A percentile compares a stretch with the other conserved stretches of the same genome.
These are phyloP conservation scores for Solenopsis fugax DNA, from an alignment of 1,140 invertebrate genomes.

Conservation along the genomic window DNA sequence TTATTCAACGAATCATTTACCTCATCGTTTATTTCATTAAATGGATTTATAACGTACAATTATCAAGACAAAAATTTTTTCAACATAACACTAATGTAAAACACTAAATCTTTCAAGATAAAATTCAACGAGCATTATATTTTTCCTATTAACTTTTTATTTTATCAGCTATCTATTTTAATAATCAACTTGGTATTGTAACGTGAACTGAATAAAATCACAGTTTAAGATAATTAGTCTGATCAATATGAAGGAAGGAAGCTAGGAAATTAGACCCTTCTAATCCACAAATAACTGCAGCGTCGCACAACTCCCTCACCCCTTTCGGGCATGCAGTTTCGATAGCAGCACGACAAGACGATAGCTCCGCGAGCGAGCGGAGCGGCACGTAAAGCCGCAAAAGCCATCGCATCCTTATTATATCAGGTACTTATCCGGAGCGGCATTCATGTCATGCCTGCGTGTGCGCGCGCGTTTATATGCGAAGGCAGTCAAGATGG, in stretches of 20 bases:
- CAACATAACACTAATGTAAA: background rate
- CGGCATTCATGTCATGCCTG: conserved; percentile 69
- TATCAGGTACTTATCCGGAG: conserved; percentile 67
- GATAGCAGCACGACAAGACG: conserved; percentile 55
- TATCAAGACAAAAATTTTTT: background rate
- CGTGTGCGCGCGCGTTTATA: conserved; percentile 64
- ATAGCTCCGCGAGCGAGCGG: conserved; percentile 45
- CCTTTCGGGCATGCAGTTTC: conserved; percentile 42
- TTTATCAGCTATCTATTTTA: background rate
- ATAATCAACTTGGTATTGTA: background rate
- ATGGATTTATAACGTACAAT: background rate
- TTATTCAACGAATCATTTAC: background rate
- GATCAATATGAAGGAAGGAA: background rate
- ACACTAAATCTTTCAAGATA: background rate
- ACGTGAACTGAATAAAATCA: conserved; percentile 11
- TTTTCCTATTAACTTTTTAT: background rate
- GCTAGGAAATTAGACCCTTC: background rate
- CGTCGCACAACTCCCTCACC: conserved; percentile 9
- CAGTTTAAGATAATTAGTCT: conserved; percentile 36
- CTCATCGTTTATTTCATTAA: background rate
- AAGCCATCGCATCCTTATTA: conserved; percentile 68
- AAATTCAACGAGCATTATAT: background rate
- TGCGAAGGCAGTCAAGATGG: conserved; percentile 43
- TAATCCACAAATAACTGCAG: conserved; percentile 36
- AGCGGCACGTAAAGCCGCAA: conserved; percentile 59